Evolutionary conservation across 2,113 vertebrate species (phyloP).

Genomic region (Euleptes europaea): DNA sequence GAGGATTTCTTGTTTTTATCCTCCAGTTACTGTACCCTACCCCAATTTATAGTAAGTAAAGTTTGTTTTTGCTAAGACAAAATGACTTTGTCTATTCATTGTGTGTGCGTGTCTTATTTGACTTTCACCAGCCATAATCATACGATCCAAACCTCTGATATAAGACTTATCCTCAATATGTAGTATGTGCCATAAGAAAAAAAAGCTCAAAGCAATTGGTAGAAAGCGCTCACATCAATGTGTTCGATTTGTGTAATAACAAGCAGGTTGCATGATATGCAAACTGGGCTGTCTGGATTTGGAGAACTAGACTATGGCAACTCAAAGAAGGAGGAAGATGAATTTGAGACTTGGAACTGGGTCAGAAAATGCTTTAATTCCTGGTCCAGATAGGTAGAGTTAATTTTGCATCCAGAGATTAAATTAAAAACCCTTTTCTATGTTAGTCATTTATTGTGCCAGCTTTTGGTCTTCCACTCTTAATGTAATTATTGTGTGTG

Average conservation of each 20-base stretch:
- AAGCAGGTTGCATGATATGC: background rate
- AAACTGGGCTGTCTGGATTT: background rate
- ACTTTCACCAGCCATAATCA: too few species aligned
- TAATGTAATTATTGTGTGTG: slow-evolving; percentile 40
- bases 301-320: background rate
- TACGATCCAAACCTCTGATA: too few species aligned
- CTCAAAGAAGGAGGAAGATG: background rate
- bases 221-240: background rate
- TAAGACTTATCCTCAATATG: too few species aligned
- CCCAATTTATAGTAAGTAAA: too few species aligned
- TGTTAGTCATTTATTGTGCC: slow-evolving; percentile 57
- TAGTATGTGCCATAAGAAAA: background rate
- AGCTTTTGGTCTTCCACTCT: slow-evolving; percentile 55
- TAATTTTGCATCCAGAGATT: slow-evolving; percentile 33
- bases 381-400: slow-evolving; percentile 26
- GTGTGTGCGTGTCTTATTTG: too few species aligned
- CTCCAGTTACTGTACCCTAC: too few species aligned
- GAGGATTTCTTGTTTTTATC: too few species aligned
- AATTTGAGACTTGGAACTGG: background rate
- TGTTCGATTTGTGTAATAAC: background rate
- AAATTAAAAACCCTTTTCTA: slow-evolving; percentile 25
- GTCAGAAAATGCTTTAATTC: background rate
- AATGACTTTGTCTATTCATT: too few species aligned
- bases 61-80: too few species aligned
- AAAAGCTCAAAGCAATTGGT: too few species aligned